phyloP scores from a whole-genome alignment of 2,888 invertebrate genomes.

The Aplocera efformata region DNA sequence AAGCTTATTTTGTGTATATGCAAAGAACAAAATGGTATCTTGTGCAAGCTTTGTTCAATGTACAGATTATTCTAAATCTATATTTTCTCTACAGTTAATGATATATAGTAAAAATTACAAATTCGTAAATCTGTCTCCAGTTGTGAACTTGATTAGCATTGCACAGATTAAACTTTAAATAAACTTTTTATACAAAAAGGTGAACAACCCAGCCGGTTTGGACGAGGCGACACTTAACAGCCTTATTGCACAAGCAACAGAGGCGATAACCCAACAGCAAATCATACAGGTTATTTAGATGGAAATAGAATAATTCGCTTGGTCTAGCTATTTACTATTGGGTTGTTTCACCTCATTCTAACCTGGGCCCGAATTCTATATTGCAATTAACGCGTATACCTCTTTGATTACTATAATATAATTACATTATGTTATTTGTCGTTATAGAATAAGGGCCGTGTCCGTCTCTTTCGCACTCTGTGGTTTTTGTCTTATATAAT shows the following conservation, averaged over 20 bases:
- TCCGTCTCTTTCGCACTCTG: too few species aligned
- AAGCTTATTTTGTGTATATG: too few species aligned
- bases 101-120: too few species aligned
- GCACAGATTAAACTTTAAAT: slow-evolving; percentile 4
- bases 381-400: slow-evolving; percentile 2
- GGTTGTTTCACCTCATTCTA: slow-evolving; percentile 16
- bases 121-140: too few species aligned
- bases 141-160: not conserved
- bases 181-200: slow-evolving; percentile 48
- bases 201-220: slow-evolving; percentile 75
- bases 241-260: slow-evolving; percentile 77
- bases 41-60: too few species aligned
- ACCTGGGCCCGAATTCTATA: slow-evolving; percentile 9
- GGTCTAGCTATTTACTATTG: slow-evolving; percentile 7
- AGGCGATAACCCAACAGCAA: slow-evolving; percentile 78
- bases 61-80: too few species aligned
- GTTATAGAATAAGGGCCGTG: too few species aligned
- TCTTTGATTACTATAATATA: too few species aligned
- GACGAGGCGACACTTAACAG: slow-evolving; percentile 77
- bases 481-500: too few species aligned
- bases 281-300: slow-evolving; percentile 67
- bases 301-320: slow-evolving; percentile 11
- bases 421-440: too few species aligned
- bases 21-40: too few species aligned
- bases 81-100: too few species aligned